A percentile compares a stretch with the other conserved stretches of the same genome.
Evolutionary conservation across 2,888 invertebrate species (phyloP).

Genomic region (Yponomeuta cagnagella): DNA sequence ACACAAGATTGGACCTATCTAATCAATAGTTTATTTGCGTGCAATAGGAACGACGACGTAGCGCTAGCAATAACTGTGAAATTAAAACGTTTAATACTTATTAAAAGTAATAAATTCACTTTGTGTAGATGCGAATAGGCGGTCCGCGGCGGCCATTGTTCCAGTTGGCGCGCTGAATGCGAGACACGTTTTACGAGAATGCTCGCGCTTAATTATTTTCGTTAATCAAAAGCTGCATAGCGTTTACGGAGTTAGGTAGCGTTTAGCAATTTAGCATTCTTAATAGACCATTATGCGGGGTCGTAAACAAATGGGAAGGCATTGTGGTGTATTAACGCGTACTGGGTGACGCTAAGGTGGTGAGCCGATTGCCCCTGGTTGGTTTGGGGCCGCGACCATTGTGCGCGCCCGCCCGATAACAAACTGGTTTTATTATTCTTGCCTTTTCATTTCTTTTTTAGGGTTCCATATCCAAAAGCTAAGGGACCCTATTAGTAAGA

Average conservation of each 20-base stretch:
- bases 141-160: not conserved
- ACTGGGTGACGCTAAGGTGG: slow-evolving; percentile 11
- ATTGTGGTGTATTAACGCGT: slow-evolving; percentile 22
- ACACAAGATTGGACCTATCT: slow-evolving; percentile 3
- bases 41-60: slow-evolving; percentile 23
- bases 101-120: slow-evolving; percentile 32
- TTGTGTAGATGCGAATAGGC: not conserved
- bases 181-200: slow-evolving; percentile 3
- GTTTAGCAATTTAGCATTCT: slow-evolving; percentile 45
- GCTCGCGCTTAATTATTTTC: slow-evolving; percentile 16
- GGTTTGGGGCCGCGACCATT: slow-evolving; percentile 29
- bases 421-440: slow-evolving; percentile 31
- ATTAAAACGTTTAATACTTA: slow-evolving; percentile 37
- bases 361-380: slow-evolving; percentile 9
- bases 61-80: slow-evolving; percentile 42
- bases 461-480: no score
- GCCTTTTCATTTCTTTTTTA: slow-evolving; percentile 30
- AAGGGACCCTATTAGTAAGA: no score
- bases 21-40: slow-evolving; percentile 17
- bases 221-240: slow-evolving; percentile 8
- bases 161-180: slow-evolving; percentile 2
- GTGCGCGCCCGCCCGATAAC: slow-evolving; percentile 37
- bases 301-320: slow-evolving; percentile 25
- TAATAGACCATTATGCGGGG: slow-evolving; percentile 39
- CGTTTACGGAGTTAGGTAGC: slow-evolving; percentile 18